phyloP scores from a whole-genome alignment of 1,140 invertebrate genomes.

The Euglossa dilemma region DNA sequence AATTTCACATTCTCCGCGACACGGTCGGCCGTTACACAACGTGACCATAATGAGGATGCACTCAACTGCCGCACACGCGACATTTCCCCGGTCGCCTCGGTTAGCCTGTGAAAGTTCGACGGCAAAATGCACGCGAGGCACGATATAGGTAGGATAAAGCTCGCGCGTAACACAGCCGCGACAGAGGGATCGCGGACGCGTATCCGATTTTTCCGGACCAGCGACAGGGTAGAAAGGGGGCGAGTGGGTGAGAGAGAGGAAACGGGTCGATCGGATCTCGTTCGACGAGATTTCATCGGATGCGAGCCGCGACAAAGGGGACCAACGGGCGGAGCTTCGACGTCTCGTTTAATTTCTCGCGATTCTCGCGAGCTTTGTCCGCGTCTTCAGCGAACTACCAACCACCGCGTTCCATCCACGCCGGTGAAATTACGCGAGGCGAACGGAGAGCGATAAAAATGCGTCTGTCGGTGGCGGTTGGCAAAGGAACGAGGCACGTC shows the following conservation, averaged over 20 bases:
- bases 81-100: conserved; percentile 5
- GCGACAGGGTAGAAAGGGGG: background rate
- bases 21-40: background rate
- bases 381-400: background rate
- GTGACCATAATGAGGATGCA: conserved; percentile 45
- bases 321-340: background rate
- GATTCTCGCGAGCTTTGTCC: background rate
- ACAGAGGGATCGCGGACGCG: conserved; percentile 17
- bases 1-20: conserved; percentile 8
- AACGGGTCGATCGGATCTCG: conserved; percentile 21
- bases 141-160: conserved; percentile 19
- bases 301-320: conserved; percentile 28
- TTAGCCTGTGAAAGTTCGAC: background rate
- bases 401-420: background rate
- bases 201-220: conserved; percentile 11
- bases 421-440: background rate
- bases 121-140: background rate
- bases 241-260: background rate
- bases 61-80: conserved; percentile 9
- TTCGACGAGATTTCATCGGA: conserved; percentile 38
- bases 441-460: conserved; percentile 27
- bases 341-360: conserved; percentile 19
- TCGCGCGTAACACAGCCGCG: conserved; percentile 1
- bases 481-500: conserved; percentile 1
- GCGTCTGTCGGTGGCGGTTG: conserved; percentile 1